Conservation (phyloP, 2,797 vertebrate genomes). For the Tragelaphus oryx region DNA sequence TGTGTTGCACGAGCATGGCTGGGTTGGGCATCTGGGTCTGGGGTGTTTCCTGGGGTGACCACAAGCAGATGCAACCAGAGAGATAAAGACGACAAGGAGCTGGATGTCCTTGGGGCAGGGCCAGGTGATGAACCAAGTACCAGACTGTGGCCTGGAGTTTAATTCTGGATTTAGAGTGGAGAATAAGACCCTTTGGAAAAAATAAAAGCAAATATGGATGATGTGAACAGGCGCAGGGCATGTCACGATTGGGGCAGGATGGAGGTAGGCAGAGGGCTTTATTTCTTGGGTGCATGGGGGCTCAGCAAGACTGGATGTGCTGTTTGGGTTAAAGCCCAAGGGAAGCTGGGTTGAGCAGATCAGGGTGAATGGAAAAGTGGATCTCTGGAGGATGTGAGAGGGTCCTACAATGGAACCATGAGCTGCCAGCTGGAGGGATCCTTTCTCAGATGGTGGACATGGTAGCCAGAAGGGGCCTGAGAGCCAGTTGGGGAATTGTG, state of each 20-base stretch:
- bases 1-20: neutral
- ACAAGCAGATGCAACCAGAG: neutral
- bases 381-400: neutral
- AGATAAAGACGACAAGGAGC: neutral
- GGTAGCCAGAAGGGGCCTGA: neutral
- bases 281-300: neutral
- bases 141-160: neutral
- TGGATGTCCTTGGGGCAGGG: neutral
- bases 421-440: neutral
- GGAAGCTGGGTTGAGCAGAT: neutral
- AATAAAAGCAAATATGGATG: neutral
- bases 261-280: neutral
- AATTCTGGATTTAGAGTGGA: neutral
- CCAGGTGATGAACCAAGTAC: too few species aligned
- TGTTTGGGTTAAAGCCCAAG: neutral
- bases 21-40: neutral
- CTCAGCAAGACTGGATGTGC: neutral
- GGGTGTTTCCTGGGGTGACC: neutral
- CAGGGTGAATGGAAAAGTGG: neutral
- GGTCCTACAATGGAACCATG: neutral
- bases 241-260: neutral
- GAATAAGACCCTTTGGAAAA: neutral
- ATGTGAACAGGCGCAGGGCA: neutral
- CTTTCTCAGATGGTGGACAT: neutral
- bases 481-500: neutral